These are phyloP conservation scores for Cromileptes altivelis DNA, from an alignment of 2,113 vertebrate species.

Conservation along the genomic window DNA sequence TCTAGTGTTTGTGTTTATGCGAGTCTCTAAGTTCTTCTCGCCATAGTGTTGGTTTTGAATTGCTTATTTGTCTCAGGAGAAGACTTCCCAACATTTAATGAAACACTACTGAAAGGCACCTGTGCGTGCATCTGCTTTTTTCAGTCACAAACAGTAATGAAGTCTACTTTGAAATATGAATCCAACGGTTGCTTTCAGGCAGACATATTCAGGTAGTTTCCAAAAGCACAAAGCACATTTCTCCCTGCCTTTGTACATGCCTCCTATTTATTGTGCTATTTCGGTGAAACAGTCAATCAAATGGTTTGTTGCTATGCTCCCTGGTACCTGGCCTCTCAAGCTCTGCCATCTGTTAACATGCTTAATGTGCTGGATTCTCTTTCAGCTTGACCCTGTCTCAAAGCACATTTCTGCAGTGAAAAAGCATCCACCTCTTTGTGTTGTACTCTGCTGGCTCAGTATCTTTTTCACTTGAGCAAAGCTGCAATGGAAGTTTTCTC, in stretches of 20 bases:
- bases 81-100: neutral
- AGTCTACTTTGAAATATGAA: constrained; percentile 33
- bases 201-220: neutral
- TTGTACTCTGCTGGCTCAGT: constrained; percentile 28
- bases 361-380: constrained; percentile 49
- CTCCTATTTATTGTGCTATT: constrained; percentile 39
- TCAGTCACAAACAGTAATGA: constrained; percentile 11
- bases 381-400: constrained; percentile 59
- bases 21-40: neutral
- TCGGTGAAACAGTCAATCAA: constrained; percentile 58
- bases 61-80: neutral
- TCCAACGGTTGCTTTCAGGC: neutral
- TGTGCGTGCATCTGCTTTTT: neutral
- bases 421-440: constrained; percentile 40
- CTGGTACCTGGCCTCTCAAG: constrained; percentile 47
- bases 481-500: constrained; percentile 31
- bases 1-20: neutral
- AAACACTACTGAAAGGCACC: neutral
- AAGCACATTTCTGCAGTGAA: constrained; percentile 55
- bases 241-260: neutral
- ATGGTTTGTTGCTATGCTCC: constrained; percentile 39
- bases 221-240: constrained; percentile 12
- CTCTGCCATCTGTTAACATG: constrained; percentile 59
- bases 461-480: constrained; percentile 53
- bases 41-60: neutral